Evolutionary conservation across 35 echinoderm and acorn worm species (phyloP).

Genomic region (Ptychodera flava): DNA sequence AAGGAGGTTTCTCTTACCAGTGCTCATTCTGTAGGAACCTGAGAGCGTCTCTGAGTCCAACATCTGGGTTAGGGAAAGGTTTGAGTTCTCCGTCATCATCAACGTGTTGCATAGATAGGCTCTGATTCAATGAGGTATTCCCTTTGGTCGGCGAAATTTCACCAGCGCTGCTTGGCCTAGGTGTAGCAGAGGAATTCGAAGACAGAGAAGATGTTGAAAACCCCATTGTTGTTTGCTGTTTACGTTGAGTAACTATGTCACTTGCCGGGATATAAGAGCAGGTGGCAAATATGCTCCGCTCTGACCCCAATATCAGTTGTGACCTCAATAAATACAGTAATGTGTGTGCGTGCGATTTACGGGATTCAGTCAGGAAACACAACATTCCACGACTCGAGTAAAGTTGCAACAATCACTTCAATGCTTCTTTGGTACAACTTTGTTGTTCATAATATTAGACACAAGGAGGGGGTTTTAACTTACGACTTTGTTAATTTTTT

Average conservation of each 20-base stretch:
- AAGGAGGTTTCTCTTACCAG: slow-evolving; percentile 51
- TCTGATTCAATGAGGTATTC: background rate
- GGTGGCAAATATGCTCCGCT: background rate
- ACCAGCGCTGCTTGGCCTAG: background rate
- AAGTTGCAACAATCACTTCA: too few species aligned
- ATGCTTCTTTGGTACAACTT: too few species aligned
- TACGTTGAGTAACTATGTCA: too few species aligned
- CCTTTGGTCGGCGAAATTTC: background rate
- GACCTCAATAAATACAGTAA: too few species aligned
- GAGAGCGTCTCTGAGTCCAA: slow-evolving; percentile 60
- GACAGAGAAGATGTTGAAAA: background rate
- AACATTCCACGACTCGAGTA: too few species aligned
- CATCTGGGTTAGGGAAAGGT: slow-evolving; percentile 64
- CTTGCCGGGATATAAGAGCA: too few species aligned
- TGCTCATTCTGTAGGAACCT: slow-evolving; percentile 54
- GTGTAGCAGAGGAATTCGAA: background rate
- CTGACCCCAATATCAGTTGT: too few species aligned
- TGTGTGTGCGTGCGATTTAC: too few species aligned
- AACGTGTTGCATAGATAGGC: background rate
- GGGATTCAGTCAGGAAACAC: too few species aligned
- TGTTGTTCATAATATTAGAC: too few species aligned
- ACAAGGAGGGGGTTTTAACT: slow-evolving; percentile 23
- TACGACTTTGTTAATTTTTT: slow-evolving; percentile 83
- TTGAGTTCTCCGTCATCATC: slow-evolving; percentile 30
- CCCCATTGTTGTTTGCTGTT: background rate